These are phyloP conservation scores for Megaceryle maxima DNA, from an alignment of 2,113 vertebrate species.

Conservation along the genomic window DNA sequence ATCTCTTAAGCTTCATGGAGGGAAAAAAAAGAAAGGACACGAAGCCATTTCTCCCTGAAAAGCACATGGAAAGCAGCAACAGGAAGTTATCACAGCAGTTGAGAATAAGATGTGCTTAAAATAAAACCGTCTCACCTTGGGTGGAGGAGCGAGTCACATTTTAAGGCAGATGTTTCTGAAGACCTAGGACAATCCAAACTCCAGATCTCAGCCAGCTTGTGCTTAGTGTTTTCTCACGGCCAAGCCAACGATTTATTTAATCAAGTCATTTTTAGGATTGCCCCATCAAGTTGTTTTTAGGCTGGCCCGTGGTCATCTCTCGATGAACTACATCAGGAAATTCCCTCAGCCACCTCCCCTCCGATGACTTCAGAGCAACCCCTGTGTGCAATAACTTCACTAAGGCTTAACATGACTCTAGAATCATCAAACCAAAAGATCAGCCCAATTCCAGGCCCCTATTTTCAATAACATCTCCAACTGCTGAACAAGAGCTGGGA, in stretches of 20 bases:
- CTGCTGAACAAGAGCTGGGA: background rate
- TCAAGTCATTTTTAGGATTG: background rate
- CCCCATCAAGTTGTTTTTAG: too few relatives aligned
- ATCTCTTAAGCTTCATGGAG: background rate
- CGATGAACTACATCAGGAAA: background rate
- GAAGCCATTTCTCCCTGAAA: background rate
- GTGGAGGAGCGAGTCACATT: background rate
- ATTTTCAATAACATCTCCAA: background rate
- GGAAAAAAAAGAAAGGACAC: background rate
- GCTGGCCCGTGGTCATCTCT: too few relatives aligned
- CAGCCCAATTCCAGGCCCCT: background rate
- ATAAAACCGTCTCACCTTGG: background rate
- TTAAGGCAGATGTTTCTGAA: background rate
- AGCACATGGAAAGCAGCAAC: background rate
- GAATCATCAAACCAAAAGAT: background rate
- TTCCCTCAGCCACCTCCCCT: background rate
- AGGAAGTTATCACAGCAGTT: background rate
- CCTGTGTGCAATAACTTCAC: background rate
- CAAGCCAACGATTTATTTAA: background rate
- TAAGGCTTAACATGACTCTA: background rate
- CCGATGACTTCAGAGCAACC: background rate
- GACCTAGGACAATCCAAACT: background rate
- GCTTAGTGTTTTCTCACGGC: background rate
- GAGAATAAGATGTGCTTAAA: background rate
- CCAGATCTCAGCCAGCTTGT: background rate